Base-by-base conservation (phyloP, 2,888 invertebrate genomes). In the Heliconius sara region DNA sequence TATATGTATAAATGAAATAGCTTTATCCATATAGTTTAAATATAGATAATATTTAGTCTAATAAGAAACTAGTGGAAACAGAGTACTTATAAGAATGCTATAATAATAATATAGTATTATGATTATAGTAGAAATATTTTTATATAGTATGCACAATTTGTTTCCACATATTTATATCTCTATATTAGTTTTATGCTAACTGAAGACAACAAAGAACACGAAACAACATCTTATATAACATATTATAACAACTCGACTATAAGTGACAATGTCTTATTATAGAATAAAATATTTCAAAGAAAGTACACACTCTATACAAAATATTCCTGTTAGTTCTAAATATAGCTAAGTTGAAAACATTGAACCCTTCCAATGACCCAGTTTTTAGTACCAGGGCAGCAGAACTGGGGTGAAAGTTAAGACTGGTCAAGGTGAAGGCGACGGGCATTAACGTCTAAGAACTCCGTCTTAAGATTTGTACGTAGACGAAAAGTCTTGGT, bases 391-490 rank as follows among this genome's bases (percentile, higher is more conserved):
- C 89, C 87, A 88, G 88, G 88, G 83, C 85, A 85, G 25, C 86
- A 87, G 88, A 92, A 93, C 89, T 93, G 91, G 92, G 92, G 91
- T 91, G 90, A 92, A 90, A 92, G 94, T 93, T 94, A 92, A 92
- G 86, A 80, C 86, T 94, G 95, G 95, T 94, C 95, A 95, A 94
- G 95, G 95, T 94, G 93, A 93, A 91, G 91, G 89, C 88, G 89
- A 87, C 89, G 87, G 88, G 90, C 93, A 94, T 94, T 94, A 94
- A 92, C 92, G 91, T 90, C 91, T 90, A 90, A 93, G 91, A 93
- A 93, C 93, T 87, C 84, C 92, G 89, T 89, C 95, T 94, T 94
- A 91, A 94, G 93, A 93, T 90, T 85, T 88, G 66, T 85, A 89
- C 83, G 25, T 6, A 77, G 89, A 10, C 19, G 0, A 78, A 13